Conservation (phyloP, 1,140 invertebrate genomes). For the Reticulitermes speratus region DNA sequence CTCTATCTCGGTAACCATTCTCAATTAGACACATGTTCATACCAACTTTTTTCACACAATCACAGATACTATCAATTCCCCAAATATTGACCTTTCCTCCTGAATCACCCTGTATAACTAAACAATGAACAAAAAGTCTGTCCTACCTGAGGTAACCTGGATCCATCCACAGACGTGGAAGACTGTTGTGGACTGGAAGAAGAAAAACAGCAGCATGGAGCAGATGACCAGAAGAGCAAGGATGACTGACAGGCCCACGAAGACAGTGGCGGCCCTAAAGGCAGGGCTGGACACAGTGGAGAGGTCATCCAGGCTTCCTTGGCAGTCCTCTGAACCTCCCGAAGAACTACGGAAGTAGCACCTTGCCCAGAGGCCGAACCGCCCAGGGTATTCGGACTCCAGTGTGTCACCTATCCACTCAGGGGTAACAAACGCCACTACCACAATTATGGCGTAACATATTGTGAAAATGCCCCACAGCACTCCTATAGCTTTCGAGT, state of each 20-base stretch:
- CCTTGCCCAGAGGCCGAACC: constrained; percentile 88
- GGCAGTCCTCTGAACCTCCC: constrained; percentile 66
- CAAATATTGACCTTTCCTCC: too few species aligned
- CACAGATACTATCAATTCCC: too few species aligned
- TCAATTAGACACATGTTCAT: too few species aligned
- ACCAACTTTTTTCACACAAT: too few species aligned
- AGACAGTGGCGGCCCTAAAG: constrained; percentile 78
- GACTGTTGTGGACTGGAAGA: constrained; percentile 89
- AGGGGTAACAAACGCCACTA: constrained; percentile 92
- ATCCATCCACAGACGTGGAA: constrained; percentile 92
- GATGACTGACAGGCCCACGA: constrained; percentile 83
- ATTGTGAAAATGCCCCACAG: constrained; percentile 96
- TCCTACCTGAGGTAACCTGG: constrained; percentile 87
- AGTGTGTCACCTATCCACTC: constrained; percentile 87
- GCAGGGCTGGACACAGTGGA: constrained; percentile 76
- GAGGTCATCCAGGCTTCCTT: constrained; percentile 81
- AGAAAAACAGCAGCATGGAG: constrained; percentile 90
- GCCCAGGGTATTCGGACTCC: constrained; percentile 81
- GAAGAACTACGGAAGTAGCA: constrained; percentile 62
- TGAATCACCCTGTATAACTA: too few species aligned
- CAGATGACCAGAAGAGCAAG: constrained; percentile 82
- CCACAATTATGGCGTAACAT: constrained; percentile 93
- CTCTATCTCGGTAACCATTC: too few species aligned
- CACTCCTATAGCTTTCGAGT: constrained; percentile 94
- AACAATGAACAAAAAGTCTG: background rate